Base-by-base conservation (phyloP, 1,140 invertebrate genomes). In the Chionoecetes opilio region DNA sequence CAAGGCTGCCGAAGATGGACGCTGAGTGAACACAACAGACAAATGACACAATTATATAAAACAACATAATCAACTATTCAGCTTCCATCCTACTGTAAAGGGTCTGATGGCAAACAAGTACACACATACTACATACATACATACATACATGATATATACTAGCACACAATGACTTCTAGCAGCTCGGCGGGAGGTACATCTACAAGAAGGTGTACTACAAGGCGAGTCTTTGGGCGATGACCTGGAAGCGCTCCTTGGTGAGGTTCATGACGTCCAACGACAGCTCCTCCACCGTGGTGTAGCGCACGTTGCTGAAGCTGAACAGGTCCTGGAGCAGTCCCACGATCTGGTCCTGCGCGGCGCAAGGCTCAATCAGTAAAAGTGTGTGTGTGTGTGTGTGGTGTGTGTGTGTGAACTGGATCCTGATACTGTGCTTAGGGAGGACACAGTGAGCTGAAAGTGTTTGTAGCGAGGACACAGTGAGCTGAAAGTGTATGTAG, bases 261-360 rank as follows among this genome's bases (percentile, higher is more conserved):
- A 93, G 46, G 34, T 5, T 63, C 86, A 93, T 85, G 17, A 95
- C 37, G 26, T 99, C 99, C 32, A 98, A 97, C 0, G 98, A 97
- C 38, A 99, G 97, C 82, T 99, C 98, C 96, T 99, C 99, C 5
- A 99, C 98, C n/a, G 97, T 98, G 0, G 98, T 99, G 97, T 99
- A 99, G 37, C 99, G 98, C 96, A 98, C 98, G 97, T 98, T 98
- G 95, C 99, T 98, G 97, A 99, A 99, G 97, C 98, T 99, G 97
- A 99, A 99, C 96, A 99, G 98, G 97, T 99, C 99, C 35, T 97
- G 97, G 75, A 99, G 98, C 96, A 99, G 99, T 53, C 98, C 98
- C 82, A 99, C 98, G 2, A 99, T 98, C 97, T 99, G 98, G 95
- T 99, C 98, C 97, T 99, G 97, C 29, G n/a, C 21, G 63, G 63